Evolutionary conservation across 2,888 invertebrate genomes (phyloP), one percentile per base, ranked within the genome.

Genomic region (Pammene fasciana): DNA sequence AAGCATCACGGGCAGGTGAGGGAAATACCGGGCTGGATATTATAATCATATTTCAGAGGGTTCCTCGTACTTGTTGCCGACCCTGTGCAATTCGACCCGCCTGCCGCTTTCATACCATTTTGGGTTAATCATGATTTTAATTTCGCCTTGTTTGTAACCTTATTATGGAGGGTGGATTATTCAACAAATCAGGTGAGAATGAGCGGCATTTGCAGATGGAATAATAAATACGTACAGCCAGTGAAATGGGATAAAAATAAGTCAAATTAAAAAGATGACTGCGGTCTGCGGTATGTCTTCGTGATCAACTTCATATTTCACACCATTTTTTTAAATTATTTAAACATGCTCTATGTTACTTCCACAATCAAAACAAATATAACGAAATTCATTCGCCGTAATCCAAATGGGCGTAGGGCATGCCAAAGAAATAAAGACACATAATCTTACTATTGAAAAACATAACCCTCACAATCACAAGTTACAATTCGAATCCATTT

Each of bases 1-100:
- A 81, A 85, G 80, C 78, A 84, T 83, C 78, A 82, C 78, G 78
- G 82, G 84, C 86, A 86, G 84, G 86, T 85, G 82, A 85, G 81
- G 80, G 79, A 81, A 82, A 82, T 81, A 76, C 77, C 72, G 78
- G 78, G 74, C 77, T 81, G 80, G 82, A 81, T 80, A 83, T 82
- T 79, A 85, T 87, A 86, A 86, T 85, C 82, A 83, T 84, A 86
- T 86, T 86, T 86, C 80, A 79, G 79, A 80, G 79, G 70, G 56
- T 56, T 66, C 57, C 59, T 43, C 41, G 50, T 67, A 60, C 67
- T 60, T 60, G 59, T 65, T 57, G 46, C 60, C 67, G 61, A 48
- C 56, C 68, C 50, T 48, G 41, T 64, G 68, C 65, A 38, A 68
- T 64, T 65, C 36, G 65, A 54, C 48, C 66, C 54, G 55, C 6